Percentiles rank a stretch among this genome's conserved stretches.
These are phyloP conservation scores for Accipiter badius DNA, from an alignment of 2,797 vertebrate genomes.

Conservation along the genomic window DNA sequence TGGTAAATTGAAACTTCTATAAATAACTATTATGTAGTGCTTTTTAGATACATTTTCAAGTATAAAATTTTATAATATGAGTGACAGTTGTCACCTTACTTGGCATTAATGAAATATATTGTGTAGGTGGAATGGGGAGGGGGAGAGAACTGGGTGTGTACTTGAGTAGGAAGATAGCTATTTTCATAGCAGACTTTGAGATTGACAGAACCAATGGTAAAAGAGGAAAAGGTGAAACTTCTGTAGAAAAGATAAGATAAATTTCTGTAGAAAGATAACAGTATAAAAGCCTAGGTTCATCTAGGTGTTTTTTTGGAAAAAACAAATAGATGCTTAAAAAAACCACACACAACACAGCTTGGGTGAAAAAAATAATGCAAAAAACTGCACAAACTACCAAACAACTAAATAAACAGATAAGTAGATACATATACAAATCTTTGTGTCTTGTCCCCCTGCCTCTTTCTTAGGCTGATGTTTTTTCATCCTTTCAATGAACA, in stretches of 20 bases:
- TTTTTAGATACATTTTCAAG: background rate
- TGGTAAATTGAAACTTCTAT: background rate
- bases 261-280: background rate
- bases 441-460: background rate
- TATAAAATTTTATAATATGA: background rate
- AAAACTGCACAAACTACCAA: background rate
- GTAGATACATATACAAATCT: background rate
- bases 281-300: background rate
- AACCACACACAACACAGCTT: fast-evolving
- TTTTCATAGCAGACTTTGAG: background rate
- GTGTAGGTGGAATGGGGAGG: background rate
- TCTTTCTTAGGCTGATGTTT: background rate
- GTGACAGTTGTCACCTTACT: background rate
- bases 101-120: background rate
- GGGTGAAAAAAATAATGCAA: background rate
- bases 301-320: background rate
- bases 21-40: background rate
- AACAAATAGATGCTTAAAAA: background rate
- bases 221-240: background rate
- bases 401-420: background rate
- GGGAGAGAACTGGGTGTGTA: background rate
- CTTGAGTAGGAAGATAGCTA: background rate
- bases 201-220: background rate
- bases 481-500: background rate
- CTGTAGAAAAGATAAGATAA: background rate